Percentiles rank a stretch among this genome's conserved stretches.
Evolutionary conservation across 2,113 vertebrate species (phyloP).

Genomic region (Polypterus senegalus): DNA sequence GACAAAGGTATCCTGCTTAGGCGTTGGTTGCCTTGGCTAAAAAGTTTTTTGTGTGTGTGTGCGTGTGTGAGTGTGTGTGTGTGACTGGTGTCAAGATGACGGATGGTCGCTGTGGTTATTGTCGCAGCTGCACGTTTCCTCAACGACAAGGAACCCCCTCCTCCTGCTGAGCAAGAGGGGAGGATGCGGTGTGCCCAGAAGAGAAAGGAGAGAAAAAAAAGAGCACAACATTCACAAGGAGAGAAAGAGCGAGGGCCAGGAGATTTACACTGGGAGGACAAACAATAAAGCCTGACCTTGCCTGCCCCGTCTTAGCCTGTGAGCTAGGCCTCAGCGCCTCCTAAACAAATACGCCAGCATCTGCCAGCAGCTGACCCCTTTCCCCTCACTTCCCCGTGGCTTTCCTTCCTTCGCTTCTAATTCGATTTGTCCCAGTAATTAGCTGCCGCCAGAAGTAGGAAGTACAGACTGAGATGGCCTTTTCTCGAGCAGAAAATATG

Average conservation of each 20-base stretch:
- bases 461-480: too few species aligned
- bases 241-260: slow-evolving; percentile 24
- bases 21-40: neutral
- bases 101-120: neutral
- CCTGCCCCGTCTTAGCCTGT: neutral
- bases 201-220: slow-evolving; percentile 25
- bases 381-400: neutral
- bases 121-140: neutral
- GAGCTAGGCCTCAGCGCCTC: slow-evolving; percentile 1
- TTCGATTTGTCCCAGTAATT: slow-evolving; percentile 5
- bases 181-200: slow-evolving; percentile 43
- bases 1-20: neutral
- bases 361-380: slow-evolving; percentile 8
- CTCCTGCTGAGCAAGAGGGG: slow-evolving; percentile 30
- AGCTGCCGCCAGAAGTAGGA: neutral
- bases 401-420: neutral
- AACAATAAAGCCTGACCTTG: slow-evolving; percentile 35
- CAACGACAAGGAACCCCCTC: neutral
- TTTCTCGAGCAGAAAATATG: too few species aligned
- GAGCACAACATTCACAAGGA: slow-evolving; percentile 16
- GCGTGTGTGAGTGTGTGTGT: neutral
- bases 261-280: neutral
- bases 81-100: slow-evolving; percentile 1
- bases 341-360: slow-evolving; percentile 13
- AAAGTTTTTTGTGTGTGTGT: neutral